Conservation (phyloP, 2,113 vertebrate genomes). For the Corythoichthys haematopterus region DNA sequence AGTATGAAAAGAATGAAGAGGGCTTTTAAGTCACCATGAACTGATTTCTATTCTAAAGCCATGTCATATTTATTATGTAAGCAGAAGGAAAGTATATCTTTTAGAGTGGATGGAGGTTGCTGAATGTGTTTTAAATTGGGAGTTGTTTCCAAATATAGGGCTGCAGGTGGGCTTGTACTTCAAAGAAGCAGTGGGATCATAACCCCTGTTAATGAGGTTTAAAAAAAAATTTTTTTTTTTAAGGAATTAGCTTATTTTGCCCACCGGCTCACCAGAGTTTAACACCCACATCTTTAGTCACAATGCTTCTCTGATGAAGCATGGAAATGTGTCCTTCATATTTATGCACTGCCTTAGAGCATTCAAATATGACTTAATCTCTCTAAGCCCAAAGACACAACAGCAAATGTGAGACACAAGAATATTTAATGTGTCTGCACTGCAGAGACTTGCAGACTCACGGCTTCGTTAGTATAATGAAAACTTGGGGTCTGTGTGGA, state of each 20-base stretch:
- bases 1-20: constrained; percentile 61
- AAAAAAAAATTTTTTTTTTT: constrained; percentile 13
- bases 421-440: not conserved
- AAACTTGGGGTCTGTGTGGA: not conserved
- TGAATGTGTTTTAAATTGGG: not conserved
- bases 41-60: not conserved
- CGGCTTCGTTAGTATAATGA: not conserved
- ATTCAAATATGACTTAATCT: constrained; percentile 18
- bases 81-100: not conserved
- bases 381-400: not conserved
- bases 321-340: not conserved
- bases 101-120: not conserved
- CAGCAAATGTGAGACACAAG: not conserved
- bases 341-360: not conserved
- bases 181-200: constrained; percentile 18
- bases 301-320: constrained; percentile 15
- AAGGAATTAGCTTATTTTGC: constrained; percentile 39
- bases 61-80: not conserved
- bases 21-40: not conserved
- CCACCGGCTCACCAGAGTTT: constrained; percentile 14
- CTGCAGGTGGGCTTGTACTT: constrained; percentile 18
- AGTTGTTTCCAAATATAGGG: not conserved
- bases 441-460: not conserved
- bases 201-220: constrained; percentile 16
- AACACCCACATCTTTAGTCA: constrained; percentile 32